phyloP scores from a whole-genome alignment of 2,113 vertebrate genomes.

The Pyrgilauda ruficollis region DNA sequence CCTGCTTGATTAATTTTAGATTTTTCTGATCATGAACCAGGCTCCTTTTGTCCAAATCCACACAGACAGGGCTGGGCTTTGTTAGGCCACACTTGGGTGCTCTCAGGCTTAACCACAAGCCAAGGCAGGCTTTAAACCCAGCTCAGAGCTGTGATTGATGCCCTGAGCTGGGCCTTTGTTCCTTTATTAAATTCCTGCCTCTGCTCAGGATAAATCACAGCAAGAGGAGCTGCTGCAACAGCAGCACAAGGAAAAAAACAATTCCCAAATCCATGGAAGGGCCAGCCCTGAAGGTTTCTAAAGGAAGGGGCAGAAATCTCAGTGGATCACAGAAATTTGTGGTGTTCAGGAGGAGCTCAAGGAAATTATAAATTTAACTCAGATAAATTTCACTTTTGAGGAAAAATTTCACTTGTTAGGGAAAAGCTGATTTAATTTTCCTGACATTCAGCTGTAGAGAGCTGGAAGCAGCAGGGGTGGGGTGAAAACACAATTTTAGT shows the following conservation, averaged over 20 bases:
- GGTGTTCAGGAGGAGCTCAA: not conserved
- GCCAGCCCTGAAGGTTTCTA: not conserved
- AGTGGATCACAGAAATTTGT: accelerated
- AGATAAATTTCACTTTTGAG: not conserved
- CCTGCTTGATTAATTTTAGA: not conserved
- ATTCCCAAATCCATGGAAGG: not conserved
- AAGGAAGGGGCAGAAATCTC: not conserved
- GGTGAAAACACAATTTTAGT: not conserved
- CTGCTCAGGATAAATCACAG: not conserved
- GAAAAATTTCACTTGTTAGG: accelerated
- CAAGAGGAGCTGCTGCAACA: not conserved
- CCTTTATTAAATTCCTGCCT: not conserved
- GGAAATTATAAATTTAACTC: not conserved
- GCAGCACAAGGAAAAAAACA: not conserved
- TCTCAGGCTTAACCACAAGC: not conserved
- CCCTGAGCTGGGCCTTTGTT: not conserved
- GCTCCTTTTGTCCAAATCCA: not conserved
- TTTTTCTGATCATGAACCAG: not conserved
- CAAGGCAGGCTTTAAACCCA: not conserved
- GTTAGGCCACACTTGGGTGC: not conserved
- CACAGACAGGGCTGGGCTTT: not conserved
- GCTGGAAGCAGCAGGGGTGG: not conserved
- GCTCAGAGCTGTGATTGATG: not conserved
- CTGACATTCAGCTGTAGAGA: not conserved
- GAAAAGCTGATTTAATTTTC: not conserved